Evolutionary conservation across 2,888 invertebrate species (phyloP).

Genomic region (Meta bourneti): DNA sequence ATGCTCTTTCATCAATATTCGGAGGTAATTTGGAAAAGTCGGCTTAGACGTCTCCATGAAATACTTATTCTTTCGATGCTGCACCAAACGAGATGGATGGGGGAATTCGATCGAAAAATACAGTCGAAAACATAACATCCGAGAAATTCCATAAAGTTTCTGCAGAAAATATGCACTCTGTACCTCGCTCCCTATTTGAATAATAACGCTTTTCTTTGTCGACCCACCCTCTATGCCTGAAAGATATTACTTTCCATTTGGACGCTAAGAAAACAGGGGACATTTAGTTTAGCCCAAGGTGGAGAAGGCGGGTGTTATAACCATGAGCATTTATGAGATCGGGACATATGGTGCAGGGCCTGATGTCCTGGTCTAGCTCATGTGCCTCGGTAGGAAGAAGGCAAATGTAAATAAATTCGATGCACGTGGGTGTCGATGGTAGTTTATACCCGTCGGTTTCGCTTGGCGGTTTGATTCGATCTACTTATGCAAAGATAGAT

Average conservation of each 20-base stretch:
- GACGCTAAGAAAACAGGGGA: constrained; percentile 34
- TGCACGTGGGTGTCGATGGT: background rate
- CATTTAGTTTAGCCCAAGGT: constrained; percentile 2
- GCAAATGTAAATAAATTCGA: background rate
- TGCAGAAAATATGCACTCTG: background rate
- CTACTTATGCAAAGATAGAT: background rate
- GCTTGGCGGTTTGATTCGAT: background rate
- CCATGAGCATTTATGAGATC: constrained; percentile 36
- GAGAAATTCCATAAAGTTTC: constrained; percentile 51
- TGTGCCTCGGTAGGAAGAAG: no score
- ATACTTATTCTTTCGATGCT: constrained; percentile 8
- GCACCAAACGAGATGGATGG: constrained; percentile 28
- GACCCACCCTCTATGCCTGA: background rate
- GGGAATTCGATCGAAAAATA: constrained; percentile 35
- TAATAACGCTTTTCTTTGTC: constrained; percentile 38
- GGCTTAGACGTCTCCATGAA: background rate
- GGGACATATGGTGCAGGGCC: constrained; percentile 20
- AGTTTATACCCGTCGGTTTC: background rate
- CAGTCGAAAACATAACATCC: constrained; percentile 46
- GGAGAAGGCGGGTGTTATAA: background rate
- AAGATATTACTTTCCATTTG: constrained; percentile 43
- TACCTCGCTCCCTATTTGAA: constrained; percentile 20
- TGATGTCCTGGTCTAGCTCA: background rate
- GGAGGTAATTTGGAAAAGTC: constrained; percentile 37
- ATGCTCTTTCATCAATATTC: constrained; percentile 26